Evolutionary conservation across 2,113 vertebrate genomes (phyloP).

Genomic region (Heptranchias perlo): DNA sequence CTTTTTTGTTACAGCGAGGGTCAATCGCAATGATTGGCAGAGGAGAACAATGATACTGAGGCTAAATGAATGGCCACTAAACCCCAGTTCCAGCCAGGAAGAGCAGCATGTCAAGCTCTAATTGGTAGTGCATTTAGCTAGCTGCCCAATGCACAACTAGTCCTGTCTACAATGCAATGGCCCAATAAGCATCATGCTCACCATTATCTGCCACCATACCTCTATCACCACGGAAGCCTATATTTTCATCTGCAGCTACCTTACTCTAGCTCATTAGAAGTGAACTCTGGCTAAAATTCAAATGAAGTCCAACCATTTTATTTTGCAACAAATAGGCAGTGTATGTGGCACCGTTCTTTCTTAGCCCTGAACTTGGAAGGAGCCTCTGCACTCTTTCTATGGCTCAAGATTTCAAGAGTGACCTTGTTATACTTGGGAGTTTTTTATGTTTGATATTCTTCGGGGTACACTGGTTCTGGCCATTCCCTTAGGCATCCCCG

Average conservation of each 20-base stretch:
- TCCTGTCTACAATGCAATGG: neutral
- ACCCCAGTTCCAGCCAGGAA: neutral
- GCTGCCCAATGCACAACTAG: neutral
- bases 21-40: neutral
- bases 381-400: neutral
- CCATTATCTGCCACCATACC: neutral
- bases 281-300: neutral
- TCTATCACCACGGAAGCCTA: neutral
- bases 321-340: neutral
- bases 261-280: neutral
- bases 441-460: neutral
- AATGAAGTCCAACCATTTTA: neutral
- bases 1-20: neutral
- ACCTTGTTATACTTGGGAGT: neutral
- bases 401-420: neutral
- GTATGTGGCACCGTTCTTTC: neutral
- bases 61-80: neutral
- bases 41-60: neutral
- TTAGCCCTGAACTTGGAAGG: neutral
- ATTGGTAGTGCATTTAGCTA: neutral
- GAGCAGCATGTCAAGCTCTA: neutral
- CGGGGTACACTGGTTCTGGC: neutral
- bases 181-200: neutral
- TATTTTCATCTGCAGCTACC: neutral
- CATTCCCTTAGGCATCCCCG: neutral